Evolutionary conservation across 2,797 vertebrate genomes (phyloP), one percentile per base, ranked within the genome.

Genomic region (Acanthurus leucopareius): DNA sequence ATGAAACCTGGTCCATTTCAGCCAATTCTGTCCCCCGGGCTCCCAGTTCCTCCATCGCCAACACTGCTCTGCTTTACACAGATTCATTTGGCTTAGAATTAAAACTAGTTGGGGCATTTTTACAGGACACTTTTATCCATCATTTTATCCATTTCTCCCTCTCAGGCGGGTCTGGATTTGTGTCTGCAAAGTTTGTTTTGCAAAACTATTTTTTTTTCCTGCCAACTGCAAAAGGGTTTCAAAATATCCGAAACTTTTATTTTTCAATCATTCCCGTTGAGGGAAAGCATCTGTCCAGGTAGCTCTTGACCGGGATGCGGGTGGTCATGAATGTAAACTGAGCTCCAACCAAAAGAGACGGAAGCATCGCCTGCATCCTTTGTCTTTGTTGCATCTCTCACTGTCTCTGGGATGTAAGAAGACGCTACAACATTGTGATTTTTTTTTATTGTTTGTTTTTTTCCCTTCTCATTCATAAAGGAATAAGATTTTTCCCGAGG

Each of bases 1-100:
- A 81, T 91, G 95, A 96, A 86, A 95, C 95, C 93, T 87, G 83
- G 76, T 69, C 87, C 86, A 84, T 77, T 86, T 91, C 74, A 91
- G 85, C 86, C 86, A 82, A 88, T 77, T 88, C 86, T 86, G 84
- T 90, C 85, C 86, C 85, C 73, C 62, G 63, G 79, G 86, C 79
- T 88, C 85, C 62, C 88, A 90, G 86, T 87, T 81, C 83, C 63
- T 86, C 84, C 87, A 83, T 83, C 85, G 45, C 73, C 79, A 87
- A 77, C 86, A 51, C 75, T 35, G 84, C 87, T 87, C 82, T 48
- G 44, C 83, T 73, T 68, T 68, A 68, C 70, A 68, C 73, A 44
- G 78, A 59, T 86, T 49, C 82, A 69, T 77, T 86, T 59, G 51
- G 56, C 72, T 68, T 69, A 48, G 62, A 20, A 75, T 58, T 35